Percentiles rank a stretch among this genome's conserved stretches.
Evolutionary conservation across 2,797 vertebrate species (phyloP).

Genomic region (Pygocentrus nattereri): DNA sequence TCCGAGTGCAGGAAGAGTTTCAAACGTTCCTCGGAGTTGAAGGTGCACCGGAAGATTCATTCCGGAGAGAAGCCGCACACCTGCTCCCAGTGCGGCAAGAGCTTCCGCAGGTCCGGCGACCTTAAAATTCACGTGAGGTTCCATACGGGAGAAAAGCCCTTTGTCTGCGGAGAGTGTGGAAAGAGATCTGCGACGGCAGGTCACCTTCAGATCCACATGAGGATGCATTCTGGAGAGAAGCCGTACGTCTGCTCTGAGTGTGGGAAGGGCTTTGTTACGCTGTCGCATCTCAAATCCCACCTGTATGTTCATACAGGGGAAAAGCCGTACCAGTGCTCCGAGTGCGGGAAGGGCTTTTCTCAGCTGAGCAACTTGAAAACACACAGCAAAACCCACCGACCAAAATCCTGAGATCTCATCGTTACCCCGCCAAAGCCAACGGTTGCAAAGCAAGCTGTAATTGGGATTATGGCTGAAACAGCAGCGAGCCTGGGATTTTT

Average conservation of each 20-base stretch:
- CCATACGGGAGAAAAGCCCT: neutral
- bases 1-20: neutral
- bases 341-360: neutral
- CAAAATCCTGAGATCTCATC: neutral
- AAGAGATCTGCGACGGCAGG: neutral
- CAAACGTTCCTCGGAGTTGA: too few species aligned
- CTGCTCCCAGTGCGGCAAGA: neutral
- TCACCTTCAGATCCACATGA: neutral
- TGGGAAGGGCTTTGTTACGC: neutral
- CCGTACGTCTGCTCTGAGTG: neutral
- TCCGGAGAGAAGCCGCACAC: neutral
- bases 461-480: too few species aligned
- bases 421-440: neutral
- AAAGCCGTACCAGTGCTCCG: too few species aligned
- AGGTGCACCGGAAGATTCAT: neutral
- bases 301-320: neutral
- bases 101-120: neutral
- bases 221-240: neutral
- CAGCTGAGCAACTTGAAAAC: neutral
- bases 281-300: neutral
- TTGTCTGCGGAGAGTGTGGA: constrained; percentile 3
- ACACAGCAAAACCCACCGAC: constrained; percentile 10
- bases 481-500: too few species aligned
- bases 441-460: too few species aligned
- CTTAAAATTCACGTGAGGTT: neutral